These are phyloP conservation scores for Craseonycteris thonglongyai DNA, from an alignment of 2,113 vertebrate genomes.

Conservation along the genomic window DNA sequence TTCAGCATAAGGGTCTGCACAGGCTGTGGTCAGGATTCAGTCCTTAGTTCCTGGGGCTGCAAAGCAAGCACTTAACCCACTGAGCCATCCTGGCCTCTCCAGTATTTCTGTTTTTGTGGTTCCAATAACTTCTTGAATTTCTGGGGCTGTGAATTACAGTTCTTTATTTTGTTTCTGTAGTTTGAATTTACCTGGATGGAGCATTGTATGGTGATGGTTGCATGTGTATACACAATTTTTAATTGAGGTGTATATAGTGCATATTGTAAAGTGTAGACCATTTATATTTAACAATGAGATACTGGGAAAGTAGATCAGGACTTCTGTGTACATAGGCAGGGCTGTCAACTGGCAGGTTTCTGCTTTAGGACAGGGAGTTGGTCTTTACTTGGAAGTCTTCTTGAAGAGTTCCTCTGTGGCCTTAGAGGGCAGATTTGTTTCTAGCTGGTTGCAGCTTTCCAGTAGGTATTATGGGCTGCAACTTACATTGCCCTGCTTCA, in stretches of 20 bases:
- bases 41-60: too few species aligned
- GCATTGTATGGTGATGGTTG: not conserved
- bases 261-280: not conserved
- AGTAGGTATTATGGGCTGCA: not conserved
- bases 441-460: not conserved
- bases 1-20: too few species aligned
- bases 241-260: not conserved
- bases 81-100: too few species aligned
- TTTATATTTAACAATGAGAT: not conserved
- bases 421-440: not conserved
- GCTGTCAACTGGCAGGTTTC: not conserved
- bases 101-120: not conserved
- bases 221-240: not conserved
- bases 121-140: not conserved
- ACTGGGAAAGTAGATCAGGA: not conserved
- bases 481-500: not conserved
- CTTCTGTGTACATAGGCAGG: not conserved
- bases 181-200: slow-evolving; percentile 10
- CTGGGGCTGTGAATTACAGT: not conserved
- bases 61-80: too few species aligned
- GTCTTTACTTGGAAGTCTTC: not conserved
- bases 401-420: not conserved
- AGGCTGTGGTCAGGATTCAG: too few species aligned
- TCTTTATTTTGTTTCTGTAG: not conserved
- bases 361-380: not conserved